Evolutionary conservation across 2,797 vertebrate genomes (phyloP).

Genomic region (Distichodus sexfasciatus): DNA sequence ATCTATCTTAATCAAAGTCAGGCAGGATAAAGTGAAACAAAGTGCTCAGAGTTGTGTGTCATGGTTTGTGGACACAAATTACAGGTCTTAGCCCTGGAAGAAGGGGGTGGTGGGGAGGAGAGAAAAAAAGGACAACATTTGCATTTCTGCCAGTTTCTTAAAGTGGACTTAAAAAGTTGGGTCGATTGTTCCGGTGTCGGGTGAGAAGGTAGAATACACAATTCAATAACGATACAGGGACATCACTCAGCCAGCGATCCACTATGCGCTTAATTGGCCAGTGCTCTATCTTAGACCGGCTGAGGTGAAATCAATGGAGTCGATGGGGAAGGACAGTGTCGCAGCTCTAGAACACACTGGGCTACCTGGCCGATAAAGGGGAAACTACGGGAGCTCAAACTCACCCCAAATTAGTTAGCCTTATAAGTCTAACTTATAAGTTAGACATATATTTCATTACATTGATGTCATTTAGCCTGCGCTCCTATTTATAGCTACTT

Average conservation of each 20-base stretch:
- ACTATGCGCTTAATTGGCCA: slow-evolving; percentile 64
- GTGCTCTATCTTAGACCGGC: slow-evolving; percentile 55
- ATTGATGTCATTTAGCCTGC: no score
- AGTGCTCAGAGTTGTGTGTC: slow-evolving; percentile 21
- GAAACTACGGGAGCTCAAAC: no score
- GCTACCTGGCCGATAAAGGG: neutral
- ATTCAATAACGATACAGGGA: slow-evolving; percentile 63
- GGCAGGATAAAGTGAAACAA: slow-evolving; percentile 25
- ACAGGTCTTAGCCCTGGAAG: slow-evolving; percentile 53
- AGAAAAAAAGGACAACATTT: slow-evolving; percentile 61
- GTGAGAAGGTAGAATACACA: slow-evolving; percentile 51
- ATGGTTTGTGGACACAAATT: slow-evolving; percentile 58
- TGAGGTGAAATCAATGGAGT: slow-evolving; percentile 66
- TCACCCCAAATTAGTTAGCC: no score
- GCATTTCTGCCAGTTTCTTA: slow-evolving; percentile 57
- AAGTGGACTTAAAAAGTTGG: slow-evolving; percentile 58
- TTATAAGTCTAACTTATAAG: no score
- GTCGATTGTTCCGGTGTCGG: slow-evolving; percentile 54
- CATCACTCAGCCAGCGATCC: slow-evolving; percentile 58
- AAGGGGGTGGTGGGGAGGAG: no score
- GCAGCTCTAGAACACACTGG: neutral
- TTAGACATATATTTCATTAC: no score
- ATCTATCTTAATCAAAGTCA: slow-evolving; percentile 60
- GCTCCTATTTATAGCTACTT: neutral
- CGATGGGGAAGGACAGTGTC: slow-evolving; percentile 11